Base-by-base conservation (phyloP, 1,140 invertebrate species). In the Microplitis demolitor region DNA sequence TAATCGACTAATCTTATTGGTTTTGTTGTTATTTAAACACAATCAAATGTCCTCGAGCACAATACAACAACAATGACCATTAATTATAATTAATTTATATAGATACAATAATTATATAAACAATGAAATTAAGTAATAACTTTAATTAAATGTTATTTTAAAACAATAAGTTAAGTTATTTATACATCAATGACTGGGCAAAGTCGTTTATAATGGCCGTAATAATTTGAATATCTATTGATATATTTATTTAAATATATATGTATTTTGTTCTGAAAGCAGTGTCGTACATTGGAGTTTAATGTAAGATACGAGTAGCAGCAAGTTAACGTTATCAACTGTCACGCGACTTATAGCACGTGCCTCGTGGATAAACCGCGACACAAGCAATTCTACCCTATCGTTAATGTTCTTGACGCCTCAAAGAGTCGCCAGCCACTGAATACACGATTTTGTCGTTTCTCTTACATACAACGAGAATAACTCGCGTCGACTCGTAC, bases 391-490 rank as follows among this genome's bases (percentile, higher is more conserved):
- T 60, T 58, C 39, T 60, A 39, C 31, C 45, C 50, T 9, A 9
- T 58, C 16, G 24, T 56, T 69, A 74, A 66, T 76, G 80, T 83
- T 80, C 82, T 76, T 80, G 79, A 84, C 84, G 83, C 73, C 79
- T 78, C 84, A 76, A 81, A 76, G 80, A 83, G 81, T 83, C 83
- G 83, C 69, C 83, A 84, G 83, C 78, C 83, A 85, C 84, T 85
- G 83, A 81, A 58, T 74, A 71, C 69, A 45, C 39, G 39, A 3
- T 45, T 45, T 0, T 24, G 24, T 70, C 67, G 67, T 68, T 33
- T 34, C 24, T 62, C 13, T 34, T 74, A 53, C 71, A 58, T 70
- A 74, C 69, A 71, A 9, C 39, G 39, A 6, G 39, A 45, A 45
- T 45, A 66, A 66, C 77, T 77, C 76, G 76, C 64, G 60, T 74